Evolutionary conservation across 2,797 vertebrate species (phyloP).

Genomic region (Hozukius guyotensis): DNA sequence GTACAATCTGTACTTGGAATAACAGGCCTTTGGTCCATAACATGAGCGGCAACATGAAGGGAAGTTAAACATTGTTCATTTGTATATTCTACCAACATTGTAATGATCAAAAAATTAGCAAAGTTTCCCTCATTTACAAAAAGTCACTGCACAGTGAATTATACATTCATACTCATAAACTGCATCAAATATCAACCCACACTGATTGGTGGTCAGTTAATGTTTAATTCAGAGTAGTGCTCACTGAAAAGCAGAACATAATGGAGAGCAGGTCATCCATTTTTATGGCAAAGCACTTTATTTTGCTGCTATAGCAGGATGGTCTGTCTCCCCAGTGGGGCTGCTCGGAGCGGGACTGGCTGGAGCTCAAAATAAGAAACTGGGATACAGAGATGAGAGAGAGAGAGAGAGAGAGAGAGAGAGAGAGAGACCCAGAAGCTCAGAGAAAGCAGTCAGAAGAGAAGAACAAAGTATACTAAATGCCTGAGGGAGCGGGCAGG

Average conservation of each 20-base stretch:
- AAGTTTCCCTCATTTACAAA: neutral
- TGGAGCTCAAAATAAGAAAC: constrained; percentile 70
- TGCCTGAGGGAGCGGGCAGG: constrained; percentile 61
- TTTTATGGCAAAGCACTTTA: constrained; percentile 51
- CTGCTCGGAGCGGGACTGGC: constrained; percentile 66
- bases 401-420: constrained; percentile 1
- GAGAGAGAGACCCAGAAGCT: constrained; percentile 17
- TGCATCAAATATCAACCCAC: neutral
- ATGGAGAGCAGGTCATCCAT: constrained; percentile 60
- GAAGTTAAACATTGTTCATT: too few relatives aligned
- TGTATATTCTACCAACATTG: too few relatives aligned
- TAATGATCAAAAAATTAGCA: too few relatives aligned
- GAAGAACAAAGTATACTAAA: constrained; percentile 63
- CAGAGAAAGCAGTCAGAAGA: constrained; percentile 48
- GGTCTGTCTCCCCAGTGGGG: constrained; percentile 48
- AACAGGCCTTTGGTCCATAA: too few relatives aligned
- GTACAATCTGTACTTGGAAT: too few relatives aligned
- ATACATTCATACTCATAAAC: neutral
- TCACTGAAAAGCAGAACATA: constrained; percentile 32
- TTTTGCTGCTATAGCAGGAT: constrained; percentile 54
- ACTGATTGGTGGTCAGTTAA: constrained; percentile 26
- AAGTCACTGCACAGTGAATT: neutral
- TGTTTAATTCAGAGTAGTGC: constrained; percentile 37
- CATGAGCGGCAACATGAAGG: too few relatives aligned
- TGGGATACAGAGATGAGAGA: constrained; percentile 45